Conservation (phyloP, 35 echinoderm and acorn worm species). For the Eucidaris tribuloides region DNA sequence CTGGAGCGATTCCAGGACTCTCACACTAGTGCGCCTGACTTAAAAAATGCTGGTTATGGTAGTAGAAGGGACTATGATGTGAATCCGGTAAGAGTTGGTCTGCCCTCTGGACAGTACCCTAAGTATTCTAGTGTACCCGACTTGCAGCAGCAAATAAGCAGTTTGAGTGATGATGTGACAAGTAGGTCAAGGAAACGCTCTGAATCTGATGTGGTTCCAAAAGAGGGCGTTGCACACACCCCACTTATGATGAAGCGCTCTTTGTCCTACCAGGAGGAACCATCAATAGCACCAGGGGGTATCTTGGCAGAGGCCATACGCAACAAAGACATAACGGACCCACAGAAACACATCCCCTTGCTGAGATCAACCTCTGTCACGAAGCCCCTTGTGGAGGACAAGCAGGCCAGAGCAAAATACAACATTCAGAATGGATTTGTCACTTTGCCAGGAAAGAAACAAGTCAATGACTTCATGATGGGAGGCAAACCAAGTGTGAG, state of each 20-base stretch:
- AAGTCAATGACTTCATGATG: background rate
- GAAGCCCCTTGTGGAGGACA: background rate
- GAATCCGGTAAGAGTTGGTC: background rate
- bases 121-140: conserved; percentile 48
- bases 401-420: background rate
- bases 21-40: conserved; percentile 5
- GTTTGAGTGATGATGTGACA: background rate
- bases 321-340: background rate
- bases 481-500: conserved; percentile 2
- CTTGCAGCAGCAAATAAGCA: conserved; percentile 2
- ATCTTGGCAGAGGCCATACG: background rate
- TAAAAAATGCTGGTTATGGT: background rate
- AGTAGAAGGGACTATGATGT: background rate
- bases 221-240: no score
- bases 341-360: background rate
- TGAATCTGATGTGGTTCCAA: no score
- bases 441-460: conserved; percentile 33
- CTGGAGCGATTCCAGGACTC: background rate
- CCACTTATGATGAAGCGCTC: conserved; percentile 12
- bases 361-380: background rate
- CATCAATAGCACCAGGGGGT: background rate
- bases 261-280: background rate
- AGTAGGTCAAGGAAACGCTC: no score
- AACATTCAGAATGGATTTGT: conserved; percentile 36
- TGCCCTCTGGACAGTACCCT: background rate